These are phyloP conservation scores for Crenichthys baileyi DNA, from an alignment of 2,797 vertebrate genomes.

Conservation along the genomic window DNA sequence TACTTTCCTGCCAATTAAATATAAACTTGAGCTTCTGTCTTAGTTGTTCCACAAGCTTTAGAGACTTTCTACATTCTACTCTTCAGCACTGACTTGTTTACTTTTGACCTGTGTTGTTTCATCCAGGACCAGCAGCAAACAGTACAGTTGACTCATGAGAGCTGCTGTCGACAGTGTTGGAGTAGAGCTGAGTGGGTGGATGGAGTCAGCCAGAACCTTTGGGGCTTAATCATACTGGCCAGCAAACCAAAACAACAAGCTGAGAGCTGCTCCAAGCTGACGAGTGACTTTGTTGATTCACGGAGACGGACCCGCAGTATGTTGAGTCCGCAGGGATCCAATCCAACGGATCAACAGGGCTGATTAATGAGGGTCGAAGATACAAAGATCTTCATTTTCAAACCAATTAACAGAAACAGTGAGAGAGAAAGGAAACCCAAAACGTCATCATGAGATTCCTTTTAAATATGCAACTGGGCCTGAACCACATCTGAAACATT, in stretches of 20 bases:
- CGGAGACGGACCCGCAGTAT: too few species aligned
- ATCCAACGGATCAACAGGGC: not conserved
- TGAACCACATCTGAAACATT: too few species aligned
- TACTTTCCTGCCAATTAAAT: too few species aligned
- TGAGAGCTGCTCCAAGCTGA: conserved; percentile 31
- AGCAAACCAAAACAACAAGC: conserved; percentile 41
- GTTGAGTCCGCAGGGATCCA: too few species aligned
- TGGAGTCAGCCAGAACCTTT: conserved; percentile 25
- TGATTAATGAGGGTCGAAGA: not conserved
- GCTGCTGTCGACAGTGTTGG: conserved; percentile 21
- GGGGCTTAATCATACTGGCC: conserved; percentile 58
- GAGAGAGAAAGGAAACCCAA: too few species aligned
- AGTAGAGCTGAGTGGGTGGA: conserved; percentile 31
- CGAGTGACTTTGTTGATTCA: too few species aligned
- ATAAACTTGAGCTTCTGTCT: too few species aligned
- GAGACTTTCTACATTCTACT: not conserved
- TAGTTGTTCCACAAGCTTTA: too few species aligned
- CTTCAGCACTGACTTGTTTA: not conserved
- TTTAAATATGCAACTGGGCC: too few species aligned
- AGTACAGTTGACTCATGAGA: conserved; percentile 14
- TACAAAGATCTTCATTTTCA: not conserved
- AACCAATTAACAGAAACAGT: too few species aligned
- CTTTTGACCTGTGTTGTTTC: not conserved
- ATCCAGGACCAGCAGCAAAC: not conserved
- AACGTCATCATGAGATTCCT: too few species aligned